phyloP scores from a whole-genome alignment of 2,113 vertebrate species.

The Macrotis lagotis region DNA sequence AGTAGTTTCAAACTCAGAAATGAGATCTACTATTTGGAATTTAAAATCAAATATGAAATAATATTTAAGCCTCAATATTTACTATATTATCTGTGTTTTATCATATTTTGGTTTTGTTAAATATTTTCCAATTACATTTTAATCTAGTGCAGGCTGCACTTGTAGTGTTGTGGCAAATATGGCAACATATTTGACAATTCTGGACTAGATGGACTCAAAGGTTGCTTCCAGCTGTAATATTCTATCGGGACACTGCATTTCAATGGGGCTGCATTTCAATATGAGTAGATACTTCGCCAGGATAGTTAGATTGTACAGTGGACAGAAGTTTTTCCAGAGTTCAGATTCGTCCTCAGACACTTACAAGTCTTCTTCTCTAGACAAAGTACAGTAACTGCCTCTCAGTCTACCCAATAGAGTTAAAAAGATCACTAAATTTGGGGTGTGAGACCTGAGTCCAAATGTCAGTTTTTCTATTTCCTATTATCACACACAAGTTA shows the following conservation, averaged over 20 bases:
- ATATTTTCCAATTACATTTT: neutral
- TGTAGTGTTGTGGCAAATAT: neutral
- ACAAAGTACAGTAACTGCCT: neutral
- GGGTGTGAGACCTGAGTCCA: neutral
- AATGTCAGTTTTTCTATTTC: constrained; percentile 18
- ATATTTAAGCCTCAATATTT: too few species aligned
- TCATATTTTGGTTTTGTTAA: neutral
- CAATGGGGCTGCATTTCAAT: neutral
- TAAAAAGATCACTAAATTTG: neutral
- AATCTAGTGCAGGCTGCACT: neutral
- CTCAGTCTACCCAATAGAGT: neutral
- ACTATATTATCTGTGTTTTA: neutral
- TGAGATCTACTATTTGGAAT: neutral
- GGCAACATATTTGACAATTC: neutral
- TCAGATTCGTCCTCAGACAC: neutral
- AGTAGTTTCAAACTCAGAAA: neutral
- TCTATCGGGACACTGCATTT: neutral
- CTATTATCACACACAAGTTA: neutral
- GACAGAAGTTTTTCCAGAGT: neutral
- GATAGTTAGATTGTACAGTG: neutral
- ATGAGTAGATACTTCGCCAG: neutral
- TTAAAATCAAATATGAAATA: too few species aligned
- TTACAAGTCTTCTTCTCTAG: neutral
- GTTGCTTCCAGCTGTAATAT: neutral
- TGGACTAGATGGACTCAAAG: neutral